phyloP scores from a whole-genome alignment of 2,797 vertebrate species.

The Erithacus rubecula region DNA sequence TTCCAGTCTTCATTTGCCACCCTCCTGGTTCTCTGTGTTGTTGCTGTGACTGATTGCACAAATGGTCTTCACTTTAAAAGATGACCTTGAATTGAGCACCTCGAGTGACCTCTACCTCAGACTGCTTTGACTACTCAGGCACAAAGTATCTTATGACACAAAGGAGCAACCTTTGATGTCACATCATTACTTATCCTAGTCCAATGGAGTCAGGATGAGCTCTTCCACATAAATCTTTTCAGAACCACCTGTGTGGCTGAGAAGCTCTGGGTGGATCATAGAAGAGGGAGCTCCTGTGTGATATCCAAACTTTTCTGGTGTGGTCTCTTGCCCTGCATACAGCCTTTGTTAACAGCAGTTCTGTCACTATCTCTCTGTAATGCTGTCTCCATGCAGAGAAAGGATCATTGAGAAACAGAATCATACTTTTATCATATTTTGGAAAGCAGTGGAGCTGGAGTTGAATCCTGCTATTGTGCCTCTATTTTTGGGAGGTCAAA shows the following conservation, averaged over 20 bases:
- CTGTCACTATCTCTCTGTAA: background rate
- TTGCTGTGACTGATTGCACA: conserved; percentile 60
- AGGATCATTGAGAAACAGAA: conserved; percentile 26
- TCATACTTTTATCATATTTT: conserved; percentile 1
- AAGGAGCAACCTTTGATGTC: background rate
- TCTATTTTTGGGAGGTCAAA: conserved; percentile 27
- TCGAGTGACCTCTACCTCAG: conserved; percentile 41
- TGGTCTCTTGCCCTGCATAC: background rate
- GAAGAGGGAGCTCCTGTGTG: background rate
- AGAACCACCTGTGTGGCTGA: background rate
- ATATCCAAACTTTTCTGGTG: background rate
- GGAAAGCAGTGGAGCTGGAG: conserved; percentile 20
- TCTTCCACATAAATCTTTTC: background rate
- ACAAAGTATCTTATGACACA: background rate
- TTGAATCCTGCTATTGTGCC: conserved; percentile 41
- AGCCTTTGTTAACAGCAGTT: background rate
- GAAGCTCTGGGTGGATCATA: background rate
- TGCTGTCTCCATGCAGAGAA: background rate
- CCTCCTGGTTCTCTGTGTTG: background rate
- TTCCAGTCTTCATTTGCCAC: conserved; percentile 41
- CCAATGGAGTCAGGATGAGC: background rate
- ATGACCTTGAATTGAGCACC: conserved; percentile 64
- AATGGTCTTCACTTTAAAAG: conserved; percentile 68
- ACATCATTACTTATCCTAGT: background rate
- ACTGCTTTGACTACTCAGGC: background rate